Base-by-base conservation (phyloP, 2,888 invertebrate genomes). In the Sycophila texana region DNA sequence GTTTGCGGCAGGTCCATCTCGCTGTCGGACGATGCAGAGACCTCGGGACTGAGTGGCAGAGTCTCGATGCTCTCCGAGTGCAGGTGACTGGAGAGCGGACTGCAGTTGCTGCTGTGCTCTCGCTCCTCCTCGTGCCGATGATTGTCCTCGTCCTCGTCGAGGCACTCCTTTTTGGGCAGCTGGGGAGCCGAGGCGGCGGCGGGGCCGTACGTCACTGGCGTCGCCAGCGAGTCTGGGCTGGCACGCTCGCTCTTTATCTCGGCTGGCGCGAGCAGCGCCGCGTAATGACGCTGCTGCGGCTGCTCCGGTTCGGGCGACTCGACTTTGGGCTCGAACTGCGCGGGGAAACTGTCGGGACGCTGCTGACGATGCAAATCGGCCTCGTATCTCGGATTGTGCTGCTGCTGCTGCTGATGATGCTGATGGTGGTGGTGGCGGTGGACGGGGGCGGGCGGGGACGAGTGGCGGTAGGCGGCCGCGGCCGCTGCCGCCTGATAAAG, bases 201-300 rank as follows among this genome's bases (percentile, higher is more conserved):
- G 53, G 85, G 75, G 77, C 86, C 87, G 86, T 84, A 87, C 86
- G 85, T 85, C 91, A 83, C 92, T 92, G 82, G 84, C 83, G 86
- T 85, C 85, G 86, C 87, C 88, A 83, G 83, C 76, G 86, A 86
- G 87, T 88, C 88, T 84, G 88, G 88, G 83, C 88, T 88, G 76
- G 86, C 86, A 84, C 87, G 88, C 82, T 87, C 88, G 82, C 84
- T 85, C 85, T 88, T 88, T 85, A 87, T 86, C 91, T 83, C 90
- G 89, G 83, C 86, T 88, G 82, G 84, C 85, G 83, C 86, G 88
- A 82, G 87, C 88, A 84, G 88, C 90, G 79, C 82, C 86, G 81
- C 84, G 67, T 20, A 57, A 20, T 22, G 58, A 58, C 30, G 70
- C 47, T 26, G 72, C 18, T 39, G 26, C 14, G 22, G 13, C 16